Percentiles rank a stretch among this genome's conserved stretches.
These are phyloP conservation scores for Eupristina koningsbergeri DNA, from an alignment of 1,140 invertebrate genomes.

Conservation along the genomic window DNA sequence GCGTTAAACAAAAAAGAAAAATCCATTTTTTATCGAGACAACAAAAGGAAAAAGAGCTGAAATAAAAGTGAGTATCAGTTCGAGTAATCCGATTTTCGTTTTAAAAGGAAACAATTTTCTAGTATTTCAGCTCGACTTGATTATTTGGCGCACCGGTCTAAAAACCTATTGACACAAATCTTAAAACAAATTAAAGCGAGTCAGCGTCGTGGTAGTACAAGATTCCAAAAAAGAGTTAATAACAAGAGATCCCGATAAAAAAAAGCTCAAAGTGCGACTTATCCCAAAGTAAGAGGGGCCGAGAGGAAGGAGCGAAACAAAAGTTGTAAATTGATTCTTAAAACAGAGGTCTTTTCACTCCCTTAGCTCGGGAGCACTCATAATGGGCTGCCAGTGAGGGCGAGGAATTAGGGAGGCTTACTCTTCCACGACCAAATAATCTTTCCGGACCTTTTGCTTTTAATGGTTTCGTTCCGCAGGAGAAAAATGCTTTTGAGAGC, in stretches of 20 bases:
- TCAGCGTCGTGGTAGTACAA: too few relatives aligned
- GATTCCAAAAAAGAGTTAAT: not conserved
- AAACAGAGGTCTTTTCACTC: constrained; percentile 11
- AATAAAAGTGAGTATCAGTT: too few relatives aligned
- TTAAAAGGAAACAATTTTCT: not conserved
- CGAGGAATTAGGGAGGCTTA: constrained; percentile 38
- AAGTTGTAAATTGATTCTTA: constrained; percentile 34
- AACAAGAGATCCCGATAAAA: not conserved
- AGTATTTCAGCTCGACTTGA: not conserved
- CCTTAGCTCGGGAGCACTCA: not conserved
- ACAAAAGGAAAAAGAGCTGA: too few relatives aligned
- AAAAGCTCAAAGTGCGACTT: not conserved
- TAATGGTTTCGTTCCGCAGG: constrained; percentile 27
- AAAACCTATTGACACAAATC: not conserved
- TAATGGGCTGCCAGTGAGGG: not conserved
- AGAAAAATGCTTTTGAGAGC: constrained; percentile 42
- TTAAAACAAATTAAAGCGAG: not conserved
- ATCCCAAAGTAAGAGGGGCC: not conserved
- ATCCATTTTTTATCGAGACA: too few relatives aligned
- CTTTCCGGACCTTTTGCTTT: constrained; percentile 13
- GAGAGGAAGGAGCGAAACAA: not conserved
- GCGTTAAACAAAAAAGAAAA: too few relatives aligned
- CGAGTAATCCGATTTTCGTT: not conserved
- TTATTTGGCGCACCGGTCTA: not conserved
- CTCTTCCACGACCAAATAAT: constrained; percentile 7